These are phyloP conservation scores for Pachyrhynchus sulphureomaculatus DNA, from an alignment of 1,140 invertebrate genomes.

Conservation along the genomic window DNA sequence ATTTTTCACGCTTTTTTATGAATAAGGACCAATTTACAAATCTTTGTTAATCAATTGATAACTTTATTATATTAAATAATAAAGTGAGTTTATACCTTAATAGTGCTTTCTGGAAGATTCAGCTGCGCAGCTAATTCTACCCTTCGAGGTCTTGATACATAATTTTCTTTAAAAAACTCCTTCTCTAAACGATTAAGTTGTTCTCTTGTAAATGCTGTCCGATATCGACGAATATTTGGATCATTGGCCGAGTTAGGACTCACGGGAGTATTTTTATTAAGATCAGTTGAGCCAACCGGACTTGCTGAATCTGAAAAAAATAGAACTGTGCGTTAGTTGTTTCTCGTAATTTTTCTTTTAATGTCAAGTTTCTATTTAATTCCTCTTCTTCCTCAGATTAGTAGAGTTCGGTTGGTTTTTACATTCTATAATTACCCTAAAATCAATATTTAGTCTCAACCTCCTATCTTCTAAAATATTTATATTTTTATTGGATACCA, in stretches of 20 bases:
- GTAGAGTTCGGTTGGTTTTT: no score
- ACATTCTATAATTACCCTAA: no score
- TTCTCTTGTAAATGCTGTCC: slow-evolving; percentile 96
- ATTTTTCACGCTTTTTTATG: no score
- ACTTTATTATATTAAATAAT: no score
- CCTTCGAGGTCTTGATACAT: slow-evolving; percentile 90
- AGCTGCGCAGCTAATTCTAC: slow-evolving; percentile 94
- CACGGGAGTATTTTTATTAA: slow-evolving; percentile 30
- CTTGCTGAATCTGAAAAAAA: slow-evolving; percentile 52
- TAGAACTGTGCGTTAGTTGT: slow-evolving; percentile 11
- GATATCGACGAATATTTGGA: slow-evolving; percentile 81
- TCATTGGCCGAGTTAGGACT: slow-evolving; percentile 54
- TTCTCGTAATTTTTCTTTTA: no score
- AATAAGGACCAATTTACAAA: no score
- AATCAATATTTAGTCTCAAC: no score
- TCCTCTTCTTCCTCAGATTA: no score
- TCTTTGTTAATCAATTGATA: no score
- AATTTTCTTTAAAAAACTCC: slow-evolving; percentile 97
- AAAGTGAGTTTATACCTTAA: slow-evolving; percentile 96
- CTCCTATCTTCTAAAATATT: no score
- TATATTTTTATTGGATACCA: no score
- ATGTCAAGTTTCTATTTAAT: no score
- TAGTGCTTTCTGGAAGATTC: slow-evolving; percentile 94
- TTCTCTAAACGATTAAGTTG: slow-evolving; percentile 93
- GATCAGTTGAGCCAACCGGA: slow-evolving; percentile 46